Evolutionary conservation across 2,888 invertebrate species (phyloP).

Genomic region (Scaptomyza parva): DNA sequence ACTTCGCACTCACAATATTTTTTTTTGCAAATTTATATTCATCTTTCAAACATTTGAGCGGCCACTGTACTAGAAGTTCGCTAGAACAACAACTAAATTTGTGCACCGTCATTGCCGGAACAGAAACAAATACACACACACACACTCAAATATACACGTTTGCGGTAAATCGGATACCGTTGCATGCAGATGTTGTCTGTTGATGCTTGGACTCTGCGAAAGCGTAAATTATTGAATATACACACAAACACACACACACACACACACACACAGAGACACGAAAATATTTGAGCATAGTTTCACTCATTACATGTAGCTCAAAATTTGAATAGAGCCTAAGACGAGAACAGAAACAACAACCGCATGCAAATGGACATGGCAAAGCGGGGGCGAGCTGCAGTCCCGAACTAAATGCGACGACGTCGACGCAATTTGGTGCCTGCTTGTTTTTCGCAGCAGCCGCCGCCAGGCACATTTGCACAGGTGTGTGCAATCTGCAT

Average conservation of each 20-base stretch:
- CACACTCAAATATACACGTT: conserved; percentile 6
- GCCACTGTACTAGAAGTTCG: conserved; percentile 4
- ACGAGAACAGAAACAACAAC: conserved; percentile 24
- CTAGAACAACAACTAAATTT: conserved; percentile 26
- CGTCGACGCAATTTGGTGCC: conserved; percentile 39
- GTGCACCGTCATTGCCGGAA: conserved; percentile 46
- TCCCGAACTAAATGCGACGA: conserved; percentile 37
- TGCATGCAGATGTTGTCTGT: conserved; percentile 52
- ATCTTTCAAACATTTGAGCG: neutral
- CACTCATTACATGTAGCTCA: conserved; percentile 35
- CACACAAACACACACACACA: conserved; percentile 7
- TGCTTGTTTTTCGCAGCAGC: conserved; percentile 28
- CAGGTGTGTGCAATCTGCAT: conserved; percentile 72
- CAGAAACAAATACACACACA: conserved; percentile 14
- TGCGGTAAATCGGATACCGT: conserved; percentile 53
- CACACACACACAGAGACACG: conserved; percentile 5
- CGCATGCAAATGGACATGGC: conserved; percentile 32
- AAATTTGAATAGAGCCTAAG: conserved; percentile 52
- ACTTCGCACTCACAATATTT: neutral
- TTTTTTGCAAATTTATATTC: neutral
- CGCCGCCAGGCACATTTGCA: conserved; percentile 52
- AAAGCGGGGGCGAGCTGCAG: conserved; percentile 42
- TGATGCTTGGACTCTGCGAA: conserved; percentile 17
- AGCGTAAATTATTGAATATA: conserved; percentile 46
- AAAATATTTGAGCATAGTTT: conserved; percentile 13